Base-by-base conservation (phyloP, 2,888 invertebrate genomes). In the Stictocephala bisonia region DNA sequence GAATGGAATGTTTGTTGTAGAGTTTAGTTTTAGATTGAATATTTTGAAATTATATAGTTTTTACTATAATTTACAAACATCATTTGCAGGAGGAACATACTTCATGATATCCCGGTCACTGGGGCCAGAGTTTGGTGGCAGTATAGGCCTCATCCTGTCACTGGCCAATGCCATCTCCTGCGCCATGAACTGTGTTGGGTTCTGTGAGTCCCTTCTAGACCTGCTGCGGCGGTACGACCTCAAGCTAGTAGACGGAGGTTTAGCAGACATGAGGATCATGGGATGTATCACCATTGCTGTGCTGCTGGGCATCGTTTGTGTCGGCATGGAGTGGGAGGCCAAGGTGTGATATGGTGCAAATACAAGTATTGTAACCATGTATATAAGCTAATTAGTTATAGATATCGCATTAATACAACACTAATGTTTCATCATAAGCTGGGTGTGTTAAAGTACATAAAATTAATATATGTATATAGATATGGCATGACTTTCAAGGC, bases 301-400 rank as follows among this genome's bases (percentile, higher is more conserved):
- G 0, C 86, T 99, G 0, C 90, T 96, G 0, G 88, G 92, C 2
- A 93, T 99, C 77, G 96, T 97, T 68, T 91, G 97, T 71, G 91
- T 98, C 74, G 98, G 98, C 41, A 94, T 98, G 91, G 96, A 96
- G 83, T 99, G 97, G 95, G 99, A 98, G 85, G 94, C 96, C 0
- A 96, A 97, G 85, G 93, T 79, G 72, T 72, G 40, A 11, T 27
- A 60, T 27, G 15, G 9, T 15, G 50, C 11, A 15, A 9, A n/a
- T n/a, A n/a, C n/a, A n/a, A n/a, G n/a, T n/a, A n/a, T n/a, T n/a
- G n/a, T n/a, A n/a, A n/a, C n/a, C n/a, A n/a, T n/a, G n/a, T n/a
- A n/a, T n/a, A n/a, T n/a, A n/a, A n/a, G n/a, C n/a, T n/a, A n/a
- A n/a, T n/a, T n/a, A n/a, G n/a, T n/a, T n/a, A n/a, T n/a, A n/a